These are phyloP conservation scores for Sciurus vulgaris DNA, from an alignment of 2,797 vertebrate genomes.

Conservation along the genomic window DNA sequence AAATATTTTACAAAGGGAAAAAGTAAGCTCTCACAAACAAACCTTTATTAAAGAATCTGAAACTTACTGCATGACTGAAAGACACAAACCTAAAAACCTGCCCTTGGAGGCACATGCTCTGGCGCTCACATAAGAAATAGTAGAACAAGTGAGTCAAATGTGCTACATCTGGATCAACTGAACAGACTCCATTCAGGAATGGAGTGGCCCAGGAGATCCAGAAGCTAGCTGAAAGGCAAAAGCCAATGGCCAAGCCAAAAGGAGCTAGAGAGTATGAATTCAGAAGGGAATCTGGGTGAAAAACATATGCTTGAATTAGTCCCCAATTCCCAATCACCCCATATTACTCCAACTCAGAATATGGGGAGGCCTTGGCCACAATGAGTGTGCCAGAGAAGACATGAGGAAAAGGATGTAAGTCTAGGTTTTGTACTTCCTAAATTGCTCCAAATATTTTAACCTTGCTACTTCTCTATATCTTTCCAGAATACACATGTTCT, in stretches of 20 bases:
- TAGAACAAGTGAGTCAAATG: not conserved
- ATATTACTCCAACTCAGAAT: not conserved
- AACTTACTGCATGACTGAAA: not conserved
- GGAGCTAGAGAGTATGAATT: slow-evolving; percentile 6
- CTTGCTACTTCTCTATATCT: not conserved
- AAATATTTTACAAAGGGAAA: slow-evolving; percentile 36
- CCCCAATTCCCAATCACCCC: not conserved
- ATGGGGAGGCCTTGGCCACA: not conserved
- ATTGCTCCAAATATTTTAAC: not conserved
- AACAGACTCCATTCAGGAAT: slow-evolving; percentile 19
- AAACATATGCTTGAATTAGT: not conserved
- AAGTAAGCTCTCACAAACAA: slow-evolving; percentile 22
- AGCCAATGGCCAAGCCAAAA: slow-evolving; percentile 56
- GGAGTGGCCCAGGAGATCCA: not conserved
- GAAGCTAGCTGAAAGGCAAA: slow-evolving; percentile 51
- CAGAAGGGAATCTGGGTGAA: slow-evolving; percentile 37
- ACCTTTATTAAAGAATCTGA: not conserved
- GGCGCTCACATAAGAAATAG: not conserved
- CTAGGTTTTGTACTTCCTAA: not conserved
- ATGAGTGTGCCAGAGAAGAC: not conserved
- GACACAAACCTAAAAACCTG: not conserved
- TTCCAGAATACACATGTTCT: not conserved
- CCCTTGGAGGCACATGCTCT: not conserved
- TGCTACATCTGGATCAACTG: not conserved
- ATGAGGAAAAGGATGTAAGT: not conserved